Conservation (phyloP, 1,140 invertebrate species). For the Triops longicaudatus region DNA sequence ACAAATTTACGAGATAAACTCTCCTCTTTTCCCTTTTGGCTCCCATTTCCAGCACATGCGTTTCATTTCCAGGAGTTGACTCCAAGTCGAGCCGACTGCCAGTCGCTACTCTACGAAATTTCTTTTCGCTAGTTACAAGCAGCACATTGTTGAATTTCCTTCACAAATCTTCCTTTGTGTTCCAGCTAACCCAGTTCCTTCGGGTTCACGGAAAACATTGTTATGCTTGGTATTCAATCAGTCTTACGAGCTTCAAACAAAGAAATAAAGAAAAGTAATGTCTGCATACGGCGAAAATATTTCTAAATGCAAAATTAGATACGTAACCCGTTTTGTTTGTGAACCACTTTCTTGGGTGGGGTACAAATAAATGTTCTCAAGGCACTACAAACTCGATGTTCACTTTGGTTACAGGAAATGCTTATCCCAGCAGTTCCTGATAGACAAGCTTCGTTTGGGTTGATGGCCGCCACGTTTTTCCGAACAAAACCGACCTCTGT, state of each 20-base stretch:
- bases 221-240: background rate
- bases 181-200: too few species aligned
- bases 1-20: slow-evolving; percentile 2
- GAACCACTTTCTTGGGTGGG: too few species aligned
- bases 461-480: background rate
- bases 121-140: background rate
- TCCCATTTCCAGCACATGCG: background rate
- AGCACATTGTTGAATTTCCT: background rate
- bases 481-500: background rate
- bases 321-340: too few species aligned
- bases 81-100: background rate
- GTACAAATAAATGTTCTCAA: too few species aligned
- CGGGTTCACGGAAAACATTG: too few species aligned
- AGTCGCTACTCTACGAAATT: background rate
- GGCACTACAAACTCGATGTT: too few species aligned
- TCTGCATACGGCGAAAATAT: too few species aligned
- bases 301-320: too few species aligned
- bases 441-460: background rate
- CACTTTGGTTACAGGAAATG: background rate
- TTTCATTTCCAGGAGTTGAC: background rate
- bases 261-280: background rate
- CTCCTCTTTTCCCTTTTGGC: background rate
- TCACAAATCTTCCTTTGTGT: background rate
- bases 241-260: background rate
- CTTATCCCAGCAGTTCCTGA: background rate